phyloP scores from a whole-genome alignment of 2,797 vertebrate genomes.

The Cuculus canorus region DNA sequence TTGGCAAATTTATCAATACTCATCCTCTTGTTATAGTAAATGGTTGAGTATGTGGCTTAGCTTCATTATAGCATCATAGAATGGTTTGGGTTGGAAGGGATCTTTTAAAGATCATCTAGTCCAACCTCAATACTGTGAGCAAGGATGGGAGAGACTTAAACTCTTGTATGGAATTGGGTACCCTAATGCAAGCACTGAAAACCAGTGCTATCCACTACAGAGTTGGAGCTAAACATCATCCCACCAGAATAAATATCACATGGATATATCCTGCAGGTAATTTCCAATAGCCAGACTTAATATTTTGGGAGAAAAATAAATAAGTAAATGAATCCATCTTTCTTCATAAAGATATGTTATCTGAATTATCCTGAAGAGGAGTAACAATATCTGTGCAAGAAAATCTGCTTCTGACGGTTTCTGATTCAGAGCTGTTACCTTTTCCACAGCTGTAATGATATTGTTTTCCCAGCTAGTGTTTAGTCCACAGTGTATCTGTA shows the following conservation, averaged over 20 bases:
- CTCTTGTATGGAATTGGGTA: fast-evolving
- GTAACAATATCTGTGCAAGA: neutral
- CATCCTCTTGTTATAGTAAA: neutral
- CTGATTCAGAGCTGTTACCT: neutral
- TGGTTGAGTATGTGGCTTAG: neutral
- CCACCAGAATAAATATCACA: neutral
- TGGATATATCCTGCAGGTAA: neutral
- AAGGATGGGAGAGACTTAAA: neutral
- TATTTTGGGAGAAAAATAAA: neutral
- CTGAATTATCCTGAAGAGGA: neutral
- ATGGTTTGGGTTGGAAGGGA: neutral
- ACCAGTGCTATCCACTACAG: neutral
- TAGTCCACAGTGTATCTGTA: neutral
- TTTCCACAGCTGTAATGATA: neutral
- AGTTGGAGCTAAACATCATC: neutral
- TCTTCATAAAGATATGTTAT: neutral
- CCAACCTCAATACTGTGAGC: neutral
- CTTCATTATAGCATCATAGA: neutral
- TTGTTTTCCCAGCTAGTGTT: neutral
- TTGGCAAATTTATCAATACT: neutral
- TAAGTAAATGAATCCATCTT: neutral
- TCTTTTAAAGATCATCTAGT: neutral
- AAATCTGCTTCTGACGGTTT: neutral
- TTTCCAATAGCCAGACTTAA: neutral
- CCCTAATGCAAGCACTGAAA: neutral